phyloP scores from a whole-genome alignment of 2,888 invertebrate genomes.

The Mythimna loreyi region DNA sequence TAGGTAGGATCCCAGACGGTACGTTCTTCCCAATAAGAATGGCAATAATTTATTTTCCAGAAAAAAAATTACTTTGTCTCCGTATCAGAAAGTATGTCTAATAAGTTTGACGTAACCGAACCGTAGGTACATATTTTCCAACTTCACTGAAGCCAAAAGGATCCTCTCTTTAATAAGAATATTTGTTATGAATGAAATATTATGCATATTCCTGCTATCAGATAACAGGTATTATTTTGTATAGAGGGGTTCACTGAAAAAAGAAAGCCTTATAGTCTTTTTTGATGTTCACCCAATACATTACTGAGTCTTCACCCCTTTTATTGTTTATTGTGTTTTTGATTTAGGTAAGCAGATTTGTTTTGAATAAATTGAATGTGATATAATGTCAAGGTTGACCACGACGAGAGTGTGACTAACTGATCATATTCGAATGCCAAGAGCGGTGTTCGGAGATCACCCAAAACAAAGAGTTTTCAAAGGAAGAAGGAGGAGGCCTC shows the following conservation, averaged over 20 bases:
- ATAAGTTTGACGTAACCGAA: conserved; percentile 47
- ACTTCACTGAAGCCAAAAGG: conserved; percentile 37
- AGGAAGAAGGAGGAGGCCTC: too few relatives aligned
- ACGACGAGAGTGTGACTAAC: too few relatives aligned
- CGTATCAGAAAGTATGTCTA: conserved; percentile 48
- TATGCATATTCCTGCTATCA: conserved; percentile 12
- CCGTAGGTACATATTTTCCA: conserved; percentile 20
- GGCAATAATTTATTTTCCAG: conserved; percentile 33
- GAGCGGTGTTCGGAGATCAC: too few relatives aligned
- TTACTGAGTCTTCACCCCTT: background rate
- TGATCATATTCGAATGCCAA: too few relatives aligned
- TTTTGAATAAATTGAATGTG: too few relatives aligned
- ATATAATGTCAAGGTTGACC: too few relatives aligned
- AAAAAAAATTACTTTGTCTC: conserved; percentile 44
- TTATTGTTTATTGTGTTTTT: background rate
- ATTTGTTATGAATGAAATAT: conserved; percentile 47
- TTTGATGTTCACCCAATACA: background rate
- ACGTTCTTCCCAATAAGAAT: conserved; percentile 23
- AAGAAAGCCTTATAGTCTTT: background rate
- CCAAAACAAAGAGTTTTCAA: too few relatives aligned
- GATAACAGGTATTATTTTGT: background rate
- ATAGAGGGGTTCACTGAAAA: conserved; percentile 1
- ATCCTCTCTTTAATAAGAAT: conserved; percentile 25
- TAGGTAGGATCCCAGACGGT: conserved; percentile 22
- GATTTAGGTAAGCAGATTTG: background rate